Evolutionary conservation across 2,888 invertebrate species (phyloP), one percentile per base, ranked within the genome.

Genomic region (Metacarcinus magister): DNA sequence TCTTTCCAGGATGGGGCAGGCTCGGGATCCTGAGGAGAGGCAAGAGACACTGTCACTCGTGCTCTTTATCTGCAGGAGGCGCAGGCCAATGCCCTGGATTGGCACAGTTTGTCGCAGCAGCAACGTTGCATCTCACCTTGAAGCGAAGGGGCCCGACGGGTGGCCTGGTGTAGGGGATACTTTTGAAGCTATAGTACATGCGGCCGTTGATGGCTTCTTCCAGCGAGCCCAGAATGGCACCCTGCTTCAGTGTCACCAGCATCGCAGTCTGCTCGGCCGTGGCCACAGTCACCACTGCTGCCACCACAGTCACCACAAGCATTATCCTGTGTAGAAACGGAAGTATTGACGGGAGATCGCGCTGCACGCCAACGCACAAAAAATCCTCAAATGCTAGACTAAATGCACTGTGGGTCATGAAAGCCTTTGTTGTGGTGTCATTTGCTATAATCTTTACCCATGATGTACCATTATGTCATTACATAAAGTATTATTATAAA

Each of bases 91-190:
- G 39, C 39, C 39, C 39, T 39, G 39, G 5, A 2, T 2, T 8
- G 13, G 8, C 2, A 87, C 87, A 87, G 87, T 32, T 87, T 7
- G 39, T 16, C 28, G 23, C 13, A 8, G 39, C 39, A 39, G 13
- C 32, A 91, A 46, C 44, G 46, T 23, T 2, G 4, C 44, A 44
- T 43, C 43, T 39, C 13, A 95, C 95, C 92, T 75, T 32, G 7
- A 95, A 92, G 23, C 95, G 90, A 43, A 95, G 95, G 7, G 43
- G 16, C 8, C 75, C 95, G 13, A 92, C 75, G 23, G 95, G 95
- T 23, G 95, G 95, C 19, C 16, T 44, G 60, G 95, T 92, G 92
- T 95, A 95, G 23, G 95, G 95, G 8, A 95, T 95, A 48, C 75
- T 67, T 28, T 82, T 54, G 92, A 95, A 95, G 46, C 13, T 46